Percentiles rank a stretch among this genome's conserved stretches.
phyloP scores from a whole-genome alignment of 2,888 invertebrate genomes.

The Carterocephalus palaemon region DNA sequence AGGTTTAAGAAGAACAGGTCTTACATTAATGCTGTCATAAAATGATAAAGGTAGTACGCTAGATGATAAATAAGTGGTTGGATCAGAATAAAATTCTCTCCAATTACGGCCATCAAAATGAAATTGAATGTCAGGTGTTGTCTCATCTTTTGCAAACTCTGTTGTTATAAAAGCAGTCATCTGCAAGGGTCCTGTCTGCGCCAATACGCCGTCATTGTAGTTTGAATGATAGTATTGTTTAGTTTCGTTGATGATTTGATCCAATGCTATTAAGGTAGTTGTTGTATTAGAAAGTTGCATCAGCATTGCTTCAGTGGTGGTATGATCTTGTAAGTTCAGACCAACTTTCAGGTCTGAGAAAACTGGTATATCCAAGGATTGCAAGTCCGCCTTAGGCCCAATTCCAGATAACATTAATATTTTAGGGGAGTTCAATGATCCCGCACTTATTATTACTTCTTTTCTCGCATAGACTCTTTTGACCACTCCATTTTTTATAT shows the following conservation, averaged over 20 bases:
- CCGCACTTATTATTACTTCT: constrained; percentile 80
- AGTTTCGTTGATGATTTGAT: constrained; percentile 54
- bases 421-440: constrained; percentile 79
- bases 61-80: constrained; percentile 65
- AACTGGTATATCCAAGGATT: constrained; percentile 66
- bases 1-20: constrained; percentile 81
- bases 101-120: constrained; percentile 79
- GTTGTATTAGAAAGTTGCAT: constrained; percentile 74
- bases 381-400: constrained; percentile 75
- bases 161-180: constrained; percentile 81
- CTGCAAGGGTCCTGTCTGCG: constrained; percentile 76
- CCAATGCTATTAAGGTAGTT: constrained; percentile 56
- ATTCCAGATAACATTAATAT: constrained; percentile 82
- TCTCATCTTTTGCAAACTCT: constrained; percentile 47
- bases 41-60: constrained; percentile 77
- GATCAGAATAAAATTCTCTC: constrained; percentile 77
- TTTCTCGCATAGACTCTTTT: constrained; percentile 59
- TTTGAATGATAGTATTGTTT: constrained; percentile 49
- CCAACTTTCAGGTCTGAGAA: constrained; percentile 83
- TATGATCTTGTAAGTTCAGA: constrained; percentile 85
- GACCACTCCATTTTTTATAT: constrained; percentile 41
- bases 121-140: constrained; percentile 82
- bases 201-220: constrained; percentile 57
- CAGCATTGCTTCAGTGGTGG: constrained; percentile 73
- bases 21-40: constrained; percentile 79